Base-by-base conservation (phyloP, 2,888 invertebrate species). In the Leucophenga maculata region DNA sequence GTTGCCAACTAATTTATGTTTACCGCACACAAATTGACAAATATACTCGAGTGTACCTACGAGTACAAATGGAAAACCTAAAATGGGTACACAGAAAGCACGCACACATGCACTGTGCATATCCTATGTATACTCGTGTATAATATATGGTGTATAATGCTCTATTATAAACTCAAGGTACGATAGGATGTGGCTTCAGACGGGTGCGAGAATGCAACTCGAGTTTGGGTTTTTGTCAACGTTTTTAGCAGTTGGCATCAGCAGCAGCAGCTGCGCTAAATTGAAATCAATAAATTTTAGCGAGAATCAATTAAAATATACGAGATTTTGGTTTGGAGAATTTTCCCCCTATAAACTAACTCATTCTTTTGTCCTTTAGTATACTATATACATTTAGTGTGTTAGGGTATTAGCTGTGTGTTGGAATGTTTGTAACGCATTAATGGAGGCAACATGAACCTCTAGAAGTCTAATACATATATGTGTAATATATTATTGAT, bases 201-300 rank as follows among this genome's bases (percentile, higher is more conserved):
- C 0, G 62, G 20, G 32, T 44, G 16, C 13, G 13, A 6, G 18
- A 16, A 8, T 6, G 20, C 52, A 52, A 50, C 64, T 54, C 68
- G 60, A 1, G 68, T 69, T 74, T 76, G 71, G 67, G 44, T 62
- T 74, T 72, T 66, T 69, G 67, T 39, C 39, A 39, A 39, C 48
- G 73, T 67, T 70, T 74, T 72, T 69, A 55, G 8, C 9, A 26
- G n/a, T 31, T 65, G 20, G 74, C 59, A 74, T 74, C 76, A 67
- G 76, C 74, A 75, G 69, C 80, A 80, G 81, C 76, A 84, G 80
- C 79, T 83, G 13, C 46, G 77, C 72, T 80, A 81, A 83, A 84
- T 84, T 78, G 83, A 80, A 83, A 84, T 80, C 80, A 84, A 80
- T 80, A 84, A 80, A 80, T 83, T 39, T 84, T 72, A 73, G 83